These are phyloP conservation scores for Noctua fimbriata DNA, from an alignment of 2,888 invertebrate genomes.

Conservation along the genomic window DNA sequence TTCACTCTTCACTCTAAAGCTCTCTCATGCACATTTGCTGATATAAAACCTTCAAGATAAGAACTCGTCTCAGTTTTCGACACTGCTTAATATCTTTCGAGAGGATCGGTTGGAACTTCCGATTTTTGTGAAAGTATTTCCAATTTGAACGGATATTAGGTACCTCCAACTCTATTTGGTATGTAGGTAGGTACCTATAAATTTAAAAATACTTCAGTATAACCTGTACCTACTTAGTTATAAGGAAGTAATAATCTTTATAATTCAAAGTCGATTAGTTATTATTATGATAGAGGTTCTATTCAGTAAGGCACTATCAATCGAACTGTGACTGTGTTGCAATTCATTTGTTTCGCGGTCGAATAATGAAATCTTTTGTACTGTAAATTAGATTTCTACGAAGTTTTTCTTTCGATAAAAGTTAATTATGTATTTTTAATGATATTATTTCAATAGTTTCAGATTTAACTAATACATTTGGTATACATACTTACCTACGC, in stretches of 20 bases:
- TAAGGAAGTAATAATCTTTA: constrained; percentile 46
- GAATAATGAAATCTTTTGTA: constrained; percentile 65
- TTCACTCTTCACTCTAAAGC: not conserved
- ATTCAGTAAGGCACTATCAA: constrained; percentile 43
- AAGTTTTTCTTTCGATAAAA: constrained; percentile 26
- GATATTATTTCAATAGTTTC: not conserved
- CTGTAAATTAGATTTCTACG: constrained; percentile 58
- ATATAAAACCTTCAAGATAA: not conserved
- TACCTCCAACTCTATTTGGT: not conserved
- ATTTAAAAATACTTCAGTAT: constrained; percentile 2
- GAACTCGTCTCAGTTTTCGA: not conserved
- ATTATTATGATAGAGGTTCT: constrained; percentile 33
- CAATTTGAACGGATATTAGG: not conserved
- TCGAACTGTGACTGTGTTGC: constrained; percentile 60
- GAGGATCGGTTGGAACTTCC: not conserved
- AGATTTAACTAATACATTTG: not conserved
- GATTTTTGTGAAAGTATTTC: not conserved
- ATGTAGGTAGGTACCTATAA: not conserved
- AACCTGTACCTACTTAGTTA: not conserved
- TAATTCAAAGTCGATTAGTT: constrained; percentile 44
- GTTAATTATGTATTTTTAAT: constrained; percentile 10
- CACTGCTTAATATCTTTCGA: not conserved
- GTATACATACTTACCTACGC: not conserved
- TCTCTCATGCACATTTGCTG: not conserved
- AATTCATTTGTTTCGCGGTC: constrained; percentile 71